Percentiles rank a stretch among this genome's conserved stretches.
Evolutionary conservation across 2,113 vertebrate genomes (phyloP).

Genomic region (Pipra filicauda): DNA sequence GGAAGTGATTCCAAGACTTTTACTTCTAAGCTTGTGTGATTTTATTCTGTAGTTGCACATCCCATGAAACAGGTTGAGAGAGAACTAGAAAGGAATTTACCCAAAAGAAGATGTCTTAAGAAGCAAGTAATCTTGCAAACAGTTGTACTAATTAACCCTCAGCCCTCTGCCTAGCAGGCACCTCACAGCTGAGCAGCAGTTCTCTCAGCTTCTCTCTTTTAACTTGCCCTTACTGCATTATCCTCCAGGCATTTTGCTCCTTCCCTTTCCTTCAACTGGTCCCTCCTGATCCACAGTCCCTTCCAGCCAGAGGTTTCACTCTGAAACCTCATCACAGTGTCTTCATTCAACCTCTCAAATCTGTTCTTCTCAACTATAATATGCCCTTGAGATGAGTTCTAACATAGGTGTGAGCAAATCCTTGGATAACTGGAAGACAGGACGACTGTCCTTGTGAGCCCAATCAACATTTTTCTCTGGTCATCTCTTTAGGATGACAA

Average conservation of each 20-base stretch:
- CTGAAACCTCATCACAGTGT: not conserved
- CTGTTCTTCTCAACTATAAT: not conserved
- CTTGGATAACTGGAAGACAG: not conserved
- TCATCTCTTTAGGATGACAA: not conserved
- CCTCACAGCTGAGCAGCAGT: not conserved
- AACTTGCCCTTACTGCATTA: not conserved
- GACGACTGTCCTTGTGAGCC: not conserved
- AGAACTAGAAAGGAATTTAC: not conserved
- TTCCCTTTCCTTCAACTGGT: not conserved
- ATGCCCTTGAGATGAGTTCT: too few species aligned
- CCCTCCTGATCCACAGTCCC: not conserved
- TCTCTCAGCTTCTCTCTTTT: not conserved
- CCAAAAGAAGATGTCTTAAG: not conserved
- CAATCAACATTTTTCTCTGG: not conserved
- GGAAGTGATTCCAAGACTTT: not conserved
- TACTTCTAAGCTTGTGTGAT: not conserved
- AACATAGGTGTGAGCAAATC: rapidly evolving
- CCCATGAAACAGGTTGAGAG: not conserved
- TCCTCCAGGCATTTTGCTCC: not conserved
- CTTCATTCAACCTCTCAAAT: not conserved
- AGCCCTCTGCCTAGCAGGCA: not conserved
- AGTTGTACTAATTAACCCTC: not conserved
- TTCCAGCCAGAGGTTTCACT: not conserved
- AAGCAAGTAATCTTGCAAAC: not conserved
- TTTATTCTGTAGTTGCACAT: not conserved